Evolutionary conservation across 2,797 vertebrate genomes (phyloP).

Genomic region (Smutsia gigantea): DNA sequence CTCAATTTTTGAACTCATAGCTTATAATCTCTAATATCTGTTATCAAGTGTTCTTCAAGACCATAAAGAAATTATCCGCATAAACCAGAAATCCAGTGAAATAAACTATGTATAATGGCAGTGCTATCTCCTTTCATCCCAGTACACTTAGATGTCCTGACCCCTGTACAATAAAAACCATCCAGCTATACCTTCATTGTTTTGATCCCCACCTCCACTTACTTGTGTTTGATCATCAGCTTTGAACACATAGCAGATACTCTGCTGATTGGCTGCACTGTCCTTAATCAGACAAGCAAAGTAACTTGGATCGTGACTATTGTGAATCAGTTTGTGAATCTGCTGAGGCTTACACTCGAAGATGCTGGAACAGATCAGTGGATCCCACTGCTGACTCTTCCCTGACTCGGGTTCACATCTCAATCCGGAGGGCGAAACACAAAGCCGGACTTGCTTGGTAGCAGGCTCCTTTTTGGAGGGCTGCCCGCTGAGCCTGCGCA

Average conservation of each 20-base stretch:
- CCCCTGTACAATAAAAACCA: neutral
- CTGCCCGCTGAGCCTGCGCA: constrained; percentile 85
- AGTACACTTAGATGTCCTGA: neutral
- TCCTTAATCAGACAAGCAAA: constrained; percentile 94
- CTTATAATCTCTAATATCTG: neutral
- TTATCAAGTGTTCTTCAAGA: neutral
- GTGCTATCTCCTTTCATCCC: neutral
- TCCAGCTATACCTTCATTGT: neutral
- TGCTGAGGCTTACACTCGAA: constrained; percentile 94
- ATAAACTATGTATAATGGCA: neutral
- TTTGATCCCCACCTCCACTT: constrained; percentile 74
- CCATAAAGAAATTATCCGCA: neutral
- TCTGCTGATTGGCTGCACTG: constrained; percentile 76
- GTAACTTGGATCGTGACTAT: constrained; percentile 94
- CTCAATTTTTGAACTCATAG: neutral
- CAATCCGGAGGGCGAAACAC: constrained; percentile 89
- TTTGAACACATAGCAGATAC: constrained; percentile 95
- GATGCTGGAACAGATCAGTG: constrained; percentile 91
- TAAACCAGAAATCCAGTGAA: constrained; percentile 16
- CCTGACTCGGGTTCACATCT: constrained; percentile 88
- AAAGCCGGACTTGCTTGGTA: constrained; percentile 85
- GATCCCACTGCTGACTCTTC: constrained; percentile 91
- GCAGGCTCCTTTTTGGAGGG: constrained; percentile 77
- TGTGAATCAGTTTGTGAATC: constrained; percentile 94
- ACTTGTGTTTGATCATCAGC: constrained; percentile 92